phyloP scores from a whole-genome alignment of 2,113 vertebrate species.

The Ascaphus truei region DNA sequence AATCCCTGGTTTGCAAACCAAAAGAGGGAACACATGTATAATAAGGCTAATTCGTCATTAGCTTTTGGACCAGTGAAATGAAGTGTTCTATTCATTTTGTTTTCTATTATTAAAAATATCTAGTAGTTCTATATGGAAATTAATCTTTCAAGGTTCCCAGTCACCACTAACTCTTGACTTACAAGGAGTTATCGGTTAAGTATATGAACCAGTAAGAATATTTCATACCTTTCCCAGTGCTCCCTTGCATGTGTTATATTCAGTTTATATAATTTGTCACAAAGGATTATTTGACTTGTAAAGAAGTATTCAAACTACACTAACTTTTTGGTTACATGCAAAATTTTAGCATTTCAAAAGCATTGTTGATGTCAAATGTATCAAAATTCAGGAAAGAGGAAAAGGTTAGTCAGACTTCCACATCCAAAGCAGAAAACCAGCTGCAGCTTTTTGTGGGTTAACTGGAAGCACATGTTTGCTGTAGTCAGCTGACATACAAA shows the following conservation, averaged over 20 bases:
- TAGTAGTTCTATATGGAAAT: too few relatives aligned
- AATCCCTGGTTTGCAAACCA: too few relatives aligned
- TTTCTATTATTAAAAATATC: too few relatives aligned
- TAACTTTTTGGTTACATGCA: not conserved
- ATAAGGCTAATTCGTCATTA: too few relatives aligned
- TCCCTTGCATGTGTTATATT: not conserved
- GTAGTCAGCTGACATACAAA: too few relatives aligned
- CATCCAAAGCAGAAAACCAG: not conserved
- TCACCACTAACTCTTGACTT: too few relatives aligned
- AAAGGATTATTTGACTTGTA: not conserved
- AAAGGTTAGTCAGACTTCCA: not conserved
- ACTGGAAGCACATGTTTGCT: conserved; percentile 5
- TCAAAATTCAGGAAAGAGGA: not conserved
- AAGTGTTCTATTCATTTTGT: too few relatives aligned
- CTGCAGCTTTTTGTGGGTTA: conserved; percentile 6
- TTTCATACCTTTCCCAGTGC: not conserved
- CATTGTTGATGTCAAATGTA: not conserved
- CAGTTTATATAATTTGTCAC: not conserved
- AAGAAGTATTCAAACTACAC: not conserved
- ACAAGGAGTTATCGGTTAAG: too few relatives aligned
- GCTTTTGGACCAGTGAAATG: too few relatives aligned
- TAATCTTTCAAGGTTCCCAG: too few relatives aligned
- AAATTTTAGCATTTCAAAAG: not conserved
- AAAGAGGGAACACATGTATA: too few relatives aligned
- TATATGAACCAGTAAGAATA: not conserved